Conservation (phyloP, 2,113 vertebrate species). For the Plotosus lineatus region DNA sequence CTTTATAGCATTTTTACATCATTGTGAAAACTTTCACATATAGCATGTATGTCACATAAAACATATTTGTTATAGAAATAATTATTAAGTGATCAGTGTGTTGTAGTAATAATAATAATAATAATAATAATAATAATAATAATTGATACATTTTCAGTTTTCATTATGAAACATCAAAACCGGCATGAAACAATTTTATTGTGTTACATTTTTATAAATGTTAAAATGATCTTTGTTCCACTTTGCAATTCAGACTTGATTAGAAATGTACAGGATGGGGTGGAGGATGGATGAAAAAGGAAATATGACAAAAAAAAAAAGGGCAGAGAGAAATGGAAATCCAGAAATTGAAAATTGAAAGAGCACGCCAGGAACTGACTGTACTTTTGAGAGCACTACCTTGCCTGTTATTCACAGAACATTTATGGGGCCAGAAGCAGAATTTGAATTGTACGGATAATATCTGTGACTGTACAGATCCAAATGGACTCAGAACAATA, state of each 20-base stretch:
- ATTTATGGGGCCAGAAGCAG: too few relatives aligned
- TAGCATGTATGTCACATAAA: too few relatives aligned
- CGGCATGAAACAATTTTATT: background rate
- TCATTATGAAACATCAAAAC: background rate
- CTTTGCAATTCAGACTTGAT: background rate
- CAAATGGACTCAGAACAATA: too few relatives aligned
- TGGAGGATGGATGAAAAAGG: background rate
- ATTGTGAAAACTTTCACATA: background rate
- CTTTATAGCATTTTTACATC: background rate
- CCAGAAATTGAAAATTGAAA: background rate
- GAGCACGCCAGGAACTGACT: background rate
- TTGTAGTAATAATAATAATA: background rate
- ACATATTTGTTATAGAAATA: background rate
- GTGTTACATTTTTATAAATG: background rate
- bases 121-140: background rate
- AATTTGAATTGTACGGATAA: too few relatives aligned
- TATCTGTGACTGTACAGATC: too few relatives aligned
- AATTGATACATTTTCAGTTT: background rate
- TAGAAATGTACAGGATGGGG: too few relatives aligned
- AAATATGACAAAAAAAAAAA: background rate
- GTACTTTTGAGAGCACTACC: background rate
- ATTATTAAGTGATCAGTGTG: slow-evolving; percentile 6
- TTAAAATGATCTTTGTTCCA: background rate
- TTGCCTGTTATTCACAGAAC: background rate
- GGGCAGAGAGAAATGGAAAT: background rate